Base-by-base conservation (phyloP, 2,113 vertebrate genomes). In the Petrocephalus microphthalmus region DNA sequence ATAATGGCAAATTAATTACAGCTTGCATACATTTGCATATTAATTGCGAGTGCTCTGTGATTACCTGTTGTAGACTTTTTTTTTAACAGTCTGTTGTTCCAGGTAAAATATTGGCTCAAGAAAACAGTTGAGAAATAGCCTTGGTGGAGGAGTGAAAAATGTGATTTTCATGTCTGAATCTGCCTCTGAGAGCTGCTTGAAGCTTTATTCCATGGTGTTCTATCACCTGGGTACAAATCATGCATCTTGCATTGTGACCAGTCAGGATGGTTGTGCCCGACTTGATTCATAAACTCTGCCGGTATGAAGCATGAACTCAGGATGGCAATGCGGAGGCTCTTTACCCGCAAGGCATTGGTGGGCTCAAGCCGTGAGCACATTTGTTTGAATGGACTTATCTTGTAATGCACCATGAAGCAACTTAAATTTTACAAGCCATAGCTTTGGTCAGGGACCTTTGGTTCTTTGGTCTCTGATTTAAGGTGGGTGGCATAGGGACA, bases 1-100 rank as follows among this genome's bases (percentile, higher is more conserved):
- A 90, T 93, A 93, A 94, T 94, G 92, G 93, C 57, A 94, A 94
- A 95, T 95, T 94, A 94, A 94, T 95, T 94, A 93, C 87, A 90
- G 89, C 87, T 60, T 22, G 90, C 92, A 93, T 93, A 92, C 87
- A 92, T 91, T 83, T 94, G 91, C 93, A 93, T 93, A 88, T 88
- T 90, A 90, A 91, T 91, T 42, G 88, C 92, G 89, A 88, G 86
- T 90, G 88, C 56, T 85, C 84, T 89, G 90, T 74, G 54, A 89
- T 85, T 91, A 89, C 87, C 87, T 89, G 87, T 85, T 89, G 49
- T 56, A 84, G 25, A 71, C 15, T 88, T 85, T 64, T 25, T 47
- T 89, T 74, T 51, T 88, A 74, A 86, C 74, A 17, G 83, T 45
- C 85, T 25, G 57, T 89, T 91, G 85, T 92, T 33, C 87, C n/a